Evolutionary conservation across 1,140 invertebrate species (phyloP).

Genomic region (Arctopsyche grandis): DNA sequence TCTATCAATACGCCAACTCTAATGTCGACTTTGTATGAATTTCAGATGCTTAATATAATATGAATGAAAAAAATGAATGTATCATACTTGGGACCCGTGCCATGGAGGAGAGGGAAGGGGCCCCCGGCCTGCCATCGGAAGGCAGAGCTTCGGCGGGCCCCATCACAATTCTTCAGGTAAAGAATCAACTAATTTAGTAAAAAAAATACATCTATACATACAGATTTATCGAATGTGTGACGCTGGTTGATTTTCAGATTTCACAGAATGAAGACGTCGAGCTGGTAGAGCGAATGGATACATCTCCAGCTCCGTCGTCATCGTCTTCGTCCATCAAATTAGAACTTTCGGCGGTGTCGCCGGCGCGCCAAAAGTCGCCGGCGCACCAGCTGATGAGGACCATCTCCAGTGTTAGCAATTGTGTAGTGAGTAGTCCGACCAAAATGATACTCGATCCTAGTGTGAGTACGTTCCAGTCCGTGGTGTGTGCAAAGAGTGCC

Average conservation of each 20-base stretch:
- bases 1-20: too few relatives aligned
- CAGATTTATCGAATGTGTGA: not conserved
- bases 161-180: slow-evolving; percentile 47
- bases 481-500: not conserved
- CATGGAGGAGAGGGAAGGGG: slow-evolving; percentile 52
- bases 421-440: slow-evolving; percentile 31
- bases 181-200: too few relatives aligned
- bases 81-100: slow-evolving; percentile 48
- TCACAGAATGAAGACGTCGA: slow-evolving; percentile 42
- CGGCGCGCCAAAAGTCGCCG: not conserved
- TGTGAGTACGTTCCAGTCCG: slow-evolving; percentile 11
- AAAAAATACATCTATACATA: too few relatives aligned
- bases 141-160: slow-evolving; percentile 54
- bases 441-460: slow-evolving; percentile 10
- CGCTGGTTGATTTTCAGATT: slow-evolving; percentile 30
- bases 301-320: not conserved
- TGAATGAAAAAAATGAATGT: slow-evolving; percentile 54
- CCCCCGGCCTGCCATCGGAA: slow-evolving; percentile 51
- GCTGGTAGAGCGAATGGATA: slow-evolving; percentile 47
- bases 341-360: not conserved
- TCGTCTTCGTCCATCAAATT: not conserved
- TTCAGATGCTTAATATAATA: slow-evolving; percentile 54
- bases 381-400: slow-evolving; percentile 24
- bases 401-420: slow-evolving; percentile 2
- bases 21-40: not conserved